These are phyloP conservation scores for Malthinus seriepunctatus DNA, from an alignment of 2,888 invertebrate species.

Conservation along the genomic window DNA sequence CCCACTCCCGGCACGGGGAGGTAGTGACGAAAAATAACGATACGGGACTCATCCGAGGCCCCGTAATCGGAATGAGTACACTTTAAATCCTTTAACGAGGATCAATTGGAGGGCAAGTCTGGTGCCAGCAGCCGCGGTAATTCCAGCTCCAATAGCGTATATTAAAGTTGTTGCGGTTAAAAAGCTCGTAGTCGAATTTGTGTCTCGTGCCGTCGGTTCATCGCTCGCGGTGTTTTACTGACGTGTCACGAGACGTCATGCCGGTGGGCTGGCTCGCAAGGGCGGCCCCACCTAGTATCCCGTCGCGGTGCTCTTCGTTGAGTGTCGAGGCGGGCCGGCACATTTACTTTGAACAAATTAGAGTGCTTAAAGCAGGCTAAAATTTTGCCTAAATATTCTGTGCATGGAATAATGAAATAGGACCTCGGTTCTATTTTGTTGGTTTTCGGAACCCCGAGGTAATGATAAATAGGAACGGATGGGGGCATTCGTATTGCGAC, in stretches of 20 bases:
- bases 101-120: conserved; percentile 52
- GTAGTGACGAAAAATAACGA: conserved; percentile 72
- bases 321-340: conserved; percentile 57
- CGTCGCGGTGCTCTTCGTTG: conserved; percentile 50
- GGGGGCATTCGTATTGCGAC: conserved; percentile 63
- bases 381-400: conserved; percentile 53
- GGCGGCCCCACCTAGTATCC: conserved; percentile 27
- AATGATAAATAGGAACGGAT: conserved; percentile 62
- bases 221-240: conserved; percentile 25
- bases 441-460: conserved; percentile 62
- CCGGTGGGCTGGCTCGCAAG: background rate
- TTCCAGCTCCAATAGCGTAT: conserved; percentile 71
- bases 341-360: conserved; percentile 70
- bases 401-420: conserved; percentile 70
- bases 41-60: conserved; percentile 62
- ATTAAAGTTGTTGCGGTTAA: conserved; percentile 71
- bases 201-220: conserved; percentile 30
- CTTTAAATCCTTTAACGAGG: background rate
- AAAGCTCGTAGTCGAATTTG: conserved; percentile 50
- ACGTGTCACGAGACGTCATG: background rate
- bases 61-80: conserved; percentile 56
- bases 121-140: conserved; percentile 75
- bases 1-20: conserved; percentile 62
- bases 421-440: conserved; percentile 65
- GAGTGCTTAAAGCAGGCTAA: conserved; percentile 66